phyloP scores from a whole-genome alignment of 2,888 invertebrate genomes.

The Alloplasta piceator region DNA sequence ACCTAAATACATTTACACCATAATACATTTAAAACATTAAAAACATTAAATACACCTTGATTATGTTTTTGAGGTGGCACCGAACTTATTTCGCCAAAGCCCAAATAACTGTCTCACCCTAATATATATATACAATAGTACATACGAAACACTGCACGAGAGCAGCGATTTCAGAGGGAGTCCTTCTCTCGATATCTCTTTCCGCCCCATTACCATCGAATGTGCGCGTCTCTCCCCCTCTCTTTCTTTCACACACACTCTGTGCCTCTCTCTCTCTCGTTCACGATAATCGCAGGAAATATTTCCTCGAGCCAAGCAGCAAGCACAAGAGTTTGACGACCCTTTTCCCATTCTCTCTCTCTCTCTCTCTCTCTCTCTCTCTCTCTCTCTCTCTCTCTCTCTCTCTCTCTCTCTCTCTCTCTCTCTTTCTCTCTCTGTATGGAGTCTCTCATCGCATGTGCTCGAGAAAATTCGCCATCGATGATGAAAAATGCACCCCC shows the following conservation, averaged over 20 bases:
- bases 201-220: constrained; percentile 60
- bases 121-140: neutral
- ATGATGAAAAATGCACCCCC: too few relatives aligned
- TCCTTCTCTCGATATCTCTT: constrained; percentile 43
- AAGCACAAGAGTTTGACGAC: constrained; percentile 55
- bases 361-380: constrained; percentile 11
- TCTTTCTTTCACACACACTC: constrained; percentile 1
- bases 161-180: constrained; percentile 37
- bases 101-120: too few relatives aligned
- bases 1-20: too few relatives aligned
- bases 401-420: neutral
- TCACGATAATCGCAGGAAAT: constrained; percentile 64
- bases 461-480: too few relatives aligned
- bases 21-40: too few relatives aligned
- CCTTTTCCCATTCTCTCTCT: constrained; percentile 24
- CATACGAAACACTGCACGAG: constrained; percentile 41
- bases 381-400: constrained; percentile 12
- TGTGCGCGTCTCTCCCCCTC: constrained; percentile 18
- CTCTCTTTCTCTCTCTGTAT: too few relatives aligned
- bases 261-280: constrained; percentile 23
- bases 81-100: too few relatives aligned
- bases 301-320: constrained; percentile 48
- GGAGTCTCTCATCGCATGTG: neutral
- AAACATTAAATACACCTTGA: too few relatives aligned
- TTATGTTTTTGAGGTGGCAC: too few relatives aligned